A percentile compares a stretch with the other conserved stretches of the same genome.
phyloP scores from a whole-genome alignment of 2,797 vertebrate species.

The Coregonus suidteri region DNA sequence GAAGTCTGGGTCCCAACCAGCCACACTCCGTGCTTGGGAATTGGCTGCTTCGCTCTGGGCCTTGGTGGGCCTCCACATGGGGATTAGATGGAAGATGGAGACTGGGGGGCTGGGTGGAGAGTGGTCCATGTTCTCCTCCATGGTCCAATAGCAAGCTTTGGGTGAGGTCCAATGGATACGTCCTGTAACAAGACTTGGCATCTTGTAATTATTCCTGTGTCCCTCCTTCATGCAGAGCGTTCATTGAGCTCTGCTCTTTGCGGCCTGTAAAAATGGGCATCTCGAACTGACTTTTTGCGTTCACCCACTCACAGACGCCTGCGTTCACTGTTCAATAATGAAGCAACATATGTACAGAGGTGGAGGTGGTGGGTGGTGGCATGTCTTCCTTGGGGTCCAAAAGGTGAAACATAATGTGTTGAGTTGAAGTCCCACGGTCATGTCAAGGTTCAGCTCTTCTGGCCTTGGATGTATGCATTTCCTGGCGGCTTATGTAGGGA shows the following conservation, averaged over 20 bases:
- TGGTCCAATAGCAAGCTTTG: no score
- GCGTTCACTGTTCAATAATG: background rate
- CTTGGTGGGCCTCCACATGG: conserved; percentile 43
- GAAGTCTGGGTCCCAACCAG: conserved; percentile 77
- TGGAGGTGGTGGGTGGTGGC: background rate
- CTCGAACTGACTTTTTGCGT: background rate
- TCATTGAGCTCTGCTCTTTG: no score
- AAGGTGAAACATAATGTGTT: conserved; percentile 50
- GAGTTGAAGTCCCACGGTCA: conserved; percentile 61
- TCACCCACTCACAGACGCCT: background rate
- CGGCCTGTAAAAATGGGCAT: no score
- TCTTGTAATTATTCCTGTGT: background rate
- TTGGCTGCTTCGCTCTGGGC: conserved; percentile 79
- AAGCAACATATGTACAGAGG: conserved; percentile 6
- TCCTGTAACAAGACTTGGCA: background rate
- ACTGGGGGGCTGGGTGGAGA: background rate
- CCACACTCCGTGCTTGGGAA: conserved; percentile 75
- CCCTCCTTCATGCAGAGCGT: no score
- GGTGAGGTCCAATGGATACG: background rate
- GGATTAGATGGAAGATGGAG: background rate
- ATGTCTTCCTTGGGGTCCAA: conserved; percentile 24
- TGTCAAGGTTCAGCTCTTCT: conserved; percentile 40
- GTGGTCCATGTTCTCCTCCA: background rate
- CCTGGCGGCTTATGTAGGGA: background rate
- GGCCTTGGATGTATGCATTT: conserved; percentile 36